These are phyloP conservation scores for Discoglossus pictus DNA, from an alignment of 2,797 vertebrate species.

Conservation along the genomic window DNA sequence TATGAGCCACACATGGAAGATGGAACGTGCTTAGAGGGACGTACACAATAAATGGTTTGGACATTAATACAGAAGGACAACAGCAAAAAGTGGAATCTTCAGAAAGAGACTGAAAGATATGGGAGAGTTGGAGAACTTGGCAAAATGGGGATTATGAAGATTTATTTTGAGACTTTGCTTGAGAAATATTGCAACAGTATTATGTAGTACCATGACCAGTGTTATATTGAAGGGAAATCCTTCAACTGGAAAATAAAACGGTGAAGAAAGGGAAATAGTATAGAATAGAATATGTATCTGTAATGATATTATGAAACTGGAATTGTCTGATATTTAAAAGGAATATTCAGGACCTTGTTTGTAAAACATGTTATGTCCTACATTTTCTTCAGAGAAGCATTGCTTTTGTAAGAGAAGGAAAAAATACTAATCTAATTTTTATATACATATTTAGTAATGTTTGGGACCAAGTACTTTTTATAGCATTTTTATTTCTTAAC, in stretches of 20 bases:
- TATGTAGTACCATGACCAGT: slow-evolving; percentile 58
- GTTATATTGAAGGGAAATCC: slow-evolving; percentile 57
- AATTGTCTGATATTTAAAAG: slow-evolving; percentile 77
- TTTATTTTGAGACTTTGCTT: slow-evolving; percentile 41
- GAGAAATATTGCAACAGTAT: slow-evolving; percentile 58
- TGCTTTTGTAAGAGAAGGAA: slow-evolving; percentile 8
- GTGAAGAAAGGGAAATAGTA: slow-evolving; percentile 50
- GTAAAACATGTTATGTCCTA: slow-evolving; percentile 14
- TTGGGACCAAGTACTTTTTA: slow-evolving; percentile 9
- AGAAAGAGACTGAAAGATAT: slow-evolving; percentile 38
- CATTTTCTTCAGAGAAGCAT: slow-evolving; percentile 23
- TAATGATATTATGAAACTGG: slow-evolving; percentile 73
- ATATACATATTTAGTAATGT: slow-evolving; percentile 4
- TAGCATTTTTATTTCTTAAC: neutral
- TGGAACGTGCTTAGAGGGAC: slow-evolving; percentile 64
- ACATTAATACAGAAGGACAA: slow-evolving; percentile 34
- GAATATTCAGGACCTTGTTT: slow-evolving; percentile 68
- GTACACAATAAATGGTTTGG: slow-evolving; percentile 54
- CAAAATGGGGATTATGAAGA: slow-evolving; percentile 53
- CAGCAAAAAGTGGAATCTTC: slow-evolving; percentile 28
- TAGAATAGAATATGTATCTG: slow-evolving; percentile 70
- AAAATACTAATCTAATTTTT: neutral
- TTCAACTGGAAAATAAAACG: slow-evolving; percentile 9
- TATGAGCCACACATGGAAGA: slow-evolving; percentile 63
- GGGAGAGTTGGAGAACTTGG: slow-evolving; percentile 57